Conservation (phyloP, 1,140 invertebrate genomes). For the Copidosoma floridanum region DNA sequence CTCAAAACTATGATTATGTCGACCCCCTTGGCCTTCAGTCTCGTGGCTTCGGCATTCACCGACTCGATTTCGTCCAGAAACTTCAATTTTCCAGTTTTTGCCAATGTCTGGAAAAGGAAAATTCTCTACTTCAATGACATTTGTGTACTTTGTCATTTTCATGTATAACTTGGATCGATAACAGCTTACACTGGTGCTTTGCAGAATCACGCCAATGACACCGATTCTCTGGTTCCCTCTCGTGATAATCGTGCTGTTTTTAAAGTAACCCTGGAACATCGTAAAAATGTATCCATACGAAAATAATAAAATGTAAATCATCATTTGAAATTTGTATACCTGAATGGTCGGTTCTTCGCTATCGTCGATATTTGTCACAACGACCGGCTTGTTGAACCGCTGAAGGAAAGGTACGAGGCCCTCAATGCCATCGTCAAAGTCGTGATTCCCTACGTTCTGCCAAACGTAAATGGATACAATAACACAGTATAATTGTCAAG, state of each 20-base stretch:
- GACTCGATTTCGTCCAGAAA: slow-evolving; percentile 69
- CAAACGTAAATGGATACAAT: no score
- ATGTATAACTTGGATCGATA: no score
- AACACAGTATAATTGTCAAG: no score
- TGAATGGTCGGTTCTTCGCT: slow-evolving; percentile 65
- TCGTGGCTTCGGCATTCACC: slow-evolving; percentile 65
- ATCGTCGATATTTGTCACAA: slow-evolving; percentile 70
- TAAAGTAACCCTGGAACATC: slow-evolving; percentile 55
- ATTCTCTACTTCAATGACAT: no score
- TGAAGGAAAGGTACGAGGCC: background rate
- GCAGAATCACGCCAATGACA: slow-evolving; percentile 75
- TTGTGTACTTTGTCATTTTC: no score
- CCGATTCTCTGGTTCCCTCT: slow-evolving; percentile 69
- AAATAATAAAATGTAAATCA: no score
- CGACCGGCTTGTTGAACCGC: background rate
- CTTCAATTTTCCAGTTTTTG: slow-evolving; percentile 59
- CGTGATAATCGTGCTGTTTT: slow-evolving; percentile 62
- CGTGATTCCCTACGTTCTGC: slow-evolving; percentile 82
- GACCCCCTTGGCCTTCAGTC: slow-evolving; percentile 62
- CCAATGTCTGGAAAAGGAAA: slow-evolving; percentile 50
- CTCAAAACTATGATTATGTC: slow-evolving; percentile 79
- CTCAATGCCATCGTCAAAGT: slow-evolving; percentile 69
- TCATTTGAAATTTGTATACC: no score
- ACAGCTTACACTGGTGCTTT: slow-evolving; percentile 65
- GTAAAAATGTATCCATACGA: no score